phyloP scores from a whole-genome alignment of 2,888 invertebrate species.

The Monopis laevigella region DNA sequence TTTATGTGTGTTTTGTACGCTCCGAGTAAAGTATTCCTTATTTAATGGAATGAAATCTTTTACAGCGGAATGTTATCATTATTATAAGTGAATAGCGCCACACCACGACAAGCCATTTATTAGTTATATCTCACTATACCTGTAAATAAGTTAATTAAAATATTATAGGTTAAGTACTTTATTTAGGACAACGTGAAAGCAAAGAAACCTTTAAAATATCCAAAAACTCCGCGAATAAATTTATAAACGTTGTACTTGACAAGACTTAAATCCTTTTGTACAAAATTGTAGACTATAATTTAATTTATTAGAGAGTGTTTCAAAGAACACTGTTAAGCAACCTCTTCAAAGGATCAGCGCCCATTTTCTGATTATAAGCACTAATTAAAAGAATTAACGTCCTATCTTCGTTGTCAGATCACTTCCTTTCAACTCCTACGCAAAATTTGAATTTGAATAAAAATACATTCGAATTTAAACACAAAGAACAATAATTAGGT shows the following conservation, averaged over 20 bases:
- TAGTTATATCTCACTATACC: too few species aligned
- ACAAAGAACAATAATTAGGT: conserved; percentile 63
- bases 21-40: conserved; percentile 5
- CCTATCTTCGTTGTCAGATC: conserved; percentile 7
- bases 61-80: too few species aligned
- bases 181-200: too few species aligned
- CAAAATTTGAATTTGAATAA: conserved; percentile 9
- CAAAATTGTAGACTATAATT: conserved; percentile 5
- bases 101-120: too few species aligned
- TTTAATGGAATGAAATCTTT: too few species aligned
- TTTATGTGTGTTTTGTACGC: conserved; percentile 35
- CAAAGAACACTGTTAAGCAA: conserved; percentile 4
- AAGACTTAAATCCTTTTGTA: neutral
- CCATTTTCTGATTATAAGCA: conserved; percentile 10
- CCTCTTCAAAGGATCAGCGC: neutral
- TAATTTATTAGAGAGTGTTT: conserved; percentile 2
- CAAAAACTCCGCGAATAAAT: neutral
- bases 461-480: conserved; percentile 40
- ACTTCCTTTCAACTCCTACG: conserved; percentile 11
- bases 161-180: too few species aligned
- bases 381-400: conserved; percentile 10
- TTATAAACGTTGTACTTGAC: neutral
- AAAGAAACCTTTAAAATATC: too few species aligned
- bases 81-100: too few species aligned
- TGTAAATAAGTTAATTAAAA: too few species aligned